Evolutionary conservation across 1,140 invertebrate genomes (phyloP), one percentile per base, ranked within the genome.

Genomic region (Zophobas morio): DNA sequence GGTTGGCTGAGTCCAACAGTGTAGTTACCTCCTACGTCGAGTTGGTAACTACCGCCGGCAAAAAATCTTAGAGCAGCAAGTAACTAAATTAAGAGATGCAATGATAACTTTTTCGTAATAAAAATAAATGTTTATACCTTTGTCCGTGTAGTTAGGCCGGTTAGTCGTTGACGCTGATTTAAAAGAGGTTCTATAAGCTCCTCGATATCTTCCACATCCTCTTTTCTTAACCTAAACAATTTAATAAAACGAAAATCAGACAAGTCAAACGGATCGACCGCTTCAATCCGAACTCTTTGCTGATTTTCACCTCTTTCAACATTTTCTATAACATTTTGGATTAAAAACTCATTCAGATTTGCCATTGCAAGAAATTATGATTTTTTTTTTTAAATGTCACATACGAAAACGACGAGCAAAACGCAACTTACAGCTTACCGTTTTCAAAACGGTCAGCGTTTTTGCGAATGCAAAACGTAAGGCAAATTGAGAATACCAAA

Each of bases 251-350:
- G 4, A n/a, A 6, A 53, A 32, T 53, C 49, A 6, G 49, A 53
- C 20, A 53, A 53, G 2, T 53, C 49, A 53, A 53, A 53, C 4
- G 49, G 6, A 53, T 53, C 20, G 20, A 6, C 20, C 2, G 49
- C 6, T 32, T 8, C 6, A 8, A 8, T 6, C 6, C 20, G 49
- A 8, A 53, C 4, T 8, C 49, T 4, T 53, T 53, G 49, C 20
- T 53, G 49, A 53, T 53, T 53, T 53, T 53, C 49, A 53, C 4
- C 60, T 39, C 40, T 70, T 6, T 70, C 36, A 39, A 53, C 20
- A 32, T 53, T 53, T 2, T 53, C 20, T 53, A 4, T 53, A 63
- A 36, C 36, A 32, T 34, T 47, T 20, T 20, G 20, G 20, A 20
- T 20, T 20, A 20, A 20, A 20, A 20, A 20, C 20, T 20, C 20